Evolutionary conservation across 1,140 invertebrate genomes (phyloP).

Genomic region (Zaprionus africanus): DNA sequence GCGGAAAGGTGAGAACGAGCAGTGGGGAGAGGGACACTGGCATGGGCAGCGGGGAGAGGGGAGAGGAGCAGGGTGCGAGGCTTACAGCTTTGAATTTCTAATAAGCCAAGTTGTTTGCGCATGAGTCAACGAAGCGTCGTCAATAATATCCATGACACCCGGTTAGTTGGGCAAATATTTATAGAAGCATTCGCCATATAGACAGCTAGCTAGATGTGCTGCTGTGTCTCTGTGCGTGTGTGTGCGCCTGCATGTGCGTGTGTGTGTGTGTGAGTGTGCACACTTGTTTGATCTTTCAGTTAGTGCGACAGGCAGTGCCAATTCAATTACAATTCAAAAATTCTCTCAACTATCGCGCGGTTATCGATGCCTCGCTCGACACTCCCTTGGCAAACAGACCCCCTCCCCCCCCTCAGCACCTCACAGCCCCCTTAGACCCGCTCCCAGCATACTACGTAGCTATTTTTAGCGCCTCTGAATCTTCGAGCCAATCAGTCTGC

Average conservation of each 20-base stretch:
- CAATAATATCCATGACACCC: conserved; percentile 73
- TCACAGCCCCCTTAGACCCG: too few relatives aligned
- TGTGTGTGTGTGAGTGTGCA: conserved; percentile 24
- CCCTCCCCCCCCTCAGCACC: background rate
- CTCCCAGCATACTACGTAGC: background rate
- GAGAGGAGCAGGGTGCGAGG: background rate
- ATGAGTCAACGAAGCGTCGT: conserved; percentile 74
- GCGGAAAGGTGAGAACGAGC: too few relatives aligned
- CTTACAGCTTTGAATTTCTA: conserved; percentile 73
- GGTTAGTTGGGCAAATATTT: conserved; percentile 81
- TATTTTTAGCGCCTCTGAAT: conserved; percentile 65
- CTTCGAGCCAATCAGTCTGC: conserved; percentile 70
- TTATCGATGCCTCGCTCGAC: conserved; percentile 27
- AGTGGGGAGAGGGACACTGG: background rate
- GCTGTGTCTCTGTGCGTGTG: conserved; percentile 13
- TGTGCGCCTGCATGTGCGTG: conserved; percentile 4
- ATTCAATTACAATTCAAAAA: conserved; percentile 48
- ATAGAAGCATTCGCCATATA: conserved; percentile 62
- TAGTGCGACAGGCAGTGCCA: conserved; percentile 47
- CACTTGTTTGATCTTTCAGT: conserved; percentile 66
- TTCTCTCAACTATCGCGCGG: conserved; percentile 21
- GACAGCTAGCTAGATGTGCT: background rate
- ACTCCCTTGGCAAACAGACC: conserved; percentile 10
- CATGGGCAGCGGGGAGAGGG: background rate
- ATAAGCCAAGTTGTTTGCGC: conserved; percentile 81